Percentiles rank a stretch among this genome's conserved stretches.
phyloP scores from a whole-genome alignment of 1,140 invertebrate species.

The Tetramorium parvispinum region DNA sequence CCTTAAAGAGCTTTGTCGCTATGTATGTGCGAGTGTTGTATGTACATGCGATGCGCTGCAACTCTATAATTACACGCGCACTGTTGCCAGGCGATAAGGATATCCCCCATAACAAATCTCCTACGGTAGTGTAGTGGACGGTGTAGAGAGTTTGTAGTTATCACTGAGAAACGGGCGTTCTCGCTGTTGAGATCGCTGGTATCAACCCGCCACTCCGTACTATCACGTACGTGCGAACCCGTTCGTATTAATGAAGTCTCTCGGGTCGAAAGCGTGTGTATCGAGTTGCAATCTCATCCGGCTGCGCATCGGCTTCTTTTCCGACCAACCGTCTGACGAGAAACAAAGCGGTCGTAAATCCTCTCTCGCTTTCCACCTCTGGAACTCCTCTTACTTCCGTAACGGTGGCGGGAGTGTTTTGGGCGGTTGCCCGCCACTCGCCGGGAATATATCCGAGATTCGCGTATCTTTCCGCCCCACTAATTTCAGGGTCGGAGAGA shows the following conservation, averaged over 20 bases:
- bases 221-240: conserved; percentile 48
- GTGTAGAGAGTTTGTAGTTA: conserved; percentile 46
- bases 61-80: conserved; percentile 47
- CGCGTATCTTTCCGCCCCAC: conserved; percentile 77
- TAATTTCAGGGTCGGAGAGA: conserved; percentile 72
- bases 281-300: conserved; percentile 59
- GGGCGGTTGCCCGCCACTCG: conserved; percentile 73
- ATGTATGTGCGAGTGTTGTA: background rate
- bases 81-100: conserved; percentile 47
- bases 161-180: conserved; percentile 30
- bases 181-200: conserved; percentile 8
- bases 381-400: conserved; percentile 35
- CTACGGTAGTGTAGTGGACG: background rate
- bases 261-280: conserved; percentile 45
- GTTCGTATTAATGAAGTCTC: conserved; percentile 56
- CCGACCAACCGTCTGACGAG: conserved; percentile 72
- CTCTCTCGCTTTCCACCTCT: conserved; percentile 45
- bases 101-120: conserved; percentile 48
- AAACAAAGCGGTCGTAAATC: conserved; percentile 80
- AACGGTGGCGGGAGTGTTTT: conserved; percentile 71
- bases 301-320: conserved; percentile 53
- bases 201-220: conserved; percentile 11
- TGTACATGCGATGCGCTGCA: conserved; percentile 25
- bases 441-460: conserved; percentile 74
- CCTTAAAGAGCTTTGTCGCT: background rate